A percentile compares a stretch with the other conserved stretches of the same genome.
Evolutionary conservation across 2,797 vertebrate species (phyloP).

Genomic region (Fistularia commersonii): DNA sequence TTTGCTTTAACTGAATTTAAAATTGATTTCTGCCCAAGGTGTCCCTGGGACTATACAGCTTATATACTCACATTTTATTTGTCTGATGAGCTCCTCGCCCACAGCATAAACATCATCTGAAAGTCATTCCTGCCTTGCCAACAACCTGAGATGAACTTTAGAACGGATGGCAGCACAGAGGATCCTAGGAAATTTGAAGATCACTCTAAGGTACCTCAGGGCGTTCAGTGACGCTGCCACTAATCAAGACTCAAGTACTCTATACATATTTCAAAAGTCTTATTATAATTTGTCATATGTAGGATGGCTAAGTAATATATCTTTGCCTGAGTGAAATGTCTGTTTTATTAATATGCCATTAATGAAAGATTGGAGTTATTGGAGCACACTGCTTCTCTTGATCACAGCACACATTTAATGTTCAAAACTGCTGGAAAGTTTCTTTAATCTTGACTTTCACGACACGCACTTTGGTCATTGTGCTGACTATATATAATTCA

Average conservation of each 20-base stretch:
- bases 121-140: constrained; percentile 18
- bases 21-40: constrained; percentile 46
- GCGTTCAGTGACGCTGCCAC: constrained; percentile 38
- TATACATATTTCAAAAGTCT: constrained; percentile 69
- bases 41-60: constrained; percentile 36
- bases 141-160: constrained; percentile 39
- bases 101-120: constrained; percentile 4
- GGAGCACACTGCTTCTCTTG: constrained; percentile 2
- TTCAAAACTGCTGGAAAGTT: too few species aligned
- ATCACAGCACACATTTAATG: too few species aligned
- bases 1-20: constrained; percentile 48
- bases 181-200: constrained; percentile 37
- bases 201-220: constrained; percentile 41
- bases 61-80: constrained; percentile 41
- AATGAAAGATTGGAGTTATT: constrained; percentile 33
- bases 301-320: constrained; percentile 46
- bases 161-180: constrained; percentile 31
- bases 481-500: too few species aligned
- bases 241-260: constrained; percentile 61
- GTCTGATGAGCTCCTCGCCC: constrained; percentile 15
- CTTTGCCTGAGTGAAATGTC: constrained; percentile 58
- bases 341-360: constrained; percentile 64
- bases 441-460: too few species aligned
- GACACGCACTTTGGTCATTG: too few species aligned
- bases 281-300: constrained; percentile 65